Percentiles rank a stretch among this genome's conserved stretches.
Evolutionary conservation across 2,113 vertebrate genomes (phyloP).

Genomic region (Tympanuchus pallidicinctus): DNA sequence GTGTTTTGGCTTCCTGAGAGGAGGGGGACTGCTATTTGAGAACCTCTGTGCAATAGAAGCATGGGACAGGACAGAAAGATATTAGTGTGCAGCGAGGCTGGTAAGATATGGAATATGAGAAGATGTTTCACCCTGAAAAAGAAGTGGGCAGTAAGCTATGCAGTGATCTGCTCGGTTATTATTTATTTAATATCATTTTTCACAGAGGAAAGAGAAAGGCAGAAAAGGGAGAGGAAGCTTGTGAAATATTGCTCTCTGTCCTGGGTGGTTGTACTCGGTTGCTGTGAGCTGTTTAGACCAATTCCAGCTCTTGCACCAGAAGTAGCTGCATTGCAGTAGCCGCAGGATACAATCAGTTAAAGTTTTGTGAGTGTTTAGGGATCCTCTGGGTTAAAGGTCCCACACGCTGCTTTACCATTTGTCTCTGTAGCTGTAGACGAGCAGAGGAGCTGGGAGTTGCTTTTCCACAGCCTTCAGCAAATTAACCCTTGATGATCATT

Average conservation of each 20-base stretch:
- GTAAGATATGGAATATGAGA: background rate
- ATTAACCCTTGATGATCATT: constrained; percentile 8
- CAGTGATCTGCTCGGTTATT: background rate
- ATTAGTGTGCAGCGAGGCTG: rapidly evolving
- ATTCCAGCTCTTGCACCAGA: constrained; percentile 43
- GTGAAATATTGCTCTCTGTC: background rate
- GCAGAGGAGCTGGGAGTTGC: background rate
- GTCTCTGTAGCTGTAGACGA: background rate
- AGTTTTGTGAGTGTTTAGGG: background rate
- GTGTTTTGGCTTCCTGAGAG: background rate
- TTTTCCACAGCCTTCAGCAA: background rate
- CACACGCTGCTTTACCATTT: rapidly evolving
- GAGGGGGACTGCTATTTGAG: background rate
- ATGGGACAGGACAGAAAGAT: background rate
- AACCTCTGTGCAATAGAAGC: background rate
- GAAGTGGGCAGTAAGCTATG: background rate
- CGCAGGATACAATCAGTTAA: constrained; percentile 36
- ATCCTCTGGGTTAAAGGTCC: background rate
- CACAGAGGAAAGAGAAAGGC: background rate
- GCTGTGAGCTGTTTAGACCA: constrained; percentile 31
- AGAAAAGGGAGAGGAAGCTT: background rate
- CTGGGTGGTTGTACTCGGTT: background rate
- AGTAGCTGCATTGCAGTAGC: constrained; percentile 60
- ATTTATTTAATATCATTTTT: background rate
- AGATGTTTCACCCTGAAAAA: background rate